Evolutionary conservation across 92 coral and sea anemone species (phyloP), one percentile per base, ranked within the genome.

Genomic region (Isaurus tuberculatus): DNA sequence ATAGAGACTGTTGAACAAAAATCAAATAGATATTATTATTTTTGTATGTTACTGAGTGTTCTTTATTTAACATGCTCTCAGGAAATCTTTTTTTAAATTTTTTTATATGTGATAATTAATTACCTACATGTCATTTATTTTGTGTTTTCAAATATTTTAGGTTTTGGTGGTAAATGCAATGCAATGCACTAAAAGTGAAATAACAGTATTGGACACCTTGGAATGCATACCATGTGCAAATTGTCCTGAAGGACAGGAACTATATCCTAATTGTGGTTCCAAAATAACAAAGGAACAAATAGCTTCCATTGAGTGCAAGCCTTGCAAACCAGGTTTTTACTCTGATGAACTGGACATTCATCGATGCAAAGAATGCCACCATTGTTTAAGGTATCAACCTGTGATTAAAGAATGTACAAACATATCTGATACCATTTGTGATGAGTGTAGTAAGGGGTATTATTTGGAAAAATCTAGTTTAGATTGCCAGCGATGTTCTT

Each of bases 401-500:
- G 70, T 34, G 32, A 22, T 34, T 23, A 77, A 58, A 61, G 15
- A 58, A 58, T 77, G 82, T 25, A 77, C 82, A 36, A 77, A 77
- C 22, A 77, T 22, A 8, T 36, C 70, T 7, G 55, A 77, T 33
- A 77, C 82, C 0, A 42, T 22, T 15, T 77, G 82, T 77, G 14
- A 55, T 11, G 15, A 34, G 0, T 77, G 82, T 23, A 17, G 53
- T n/a, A 34, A 8, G 14, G 82, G 69, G 23, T 26, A n/a, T 28
- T 77, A 77, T 15, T 7, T 2, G 17, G 82, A 77, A n/a, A 57
- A 77, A 0, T 2, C 70, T 0, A 57, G 69, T 11, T 22, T 33
- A 77, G 70, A 34, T 77, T 77, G 82, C 69, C 55, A 77, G 32
- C 82, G 1, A 4, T 77, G 82, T 26, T 77, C 82, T 31, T 77